Evolutionary conservation across 2,113 vertebrate species (phyloP), one percentile per base, ranked within the genome.

Genomic region (Rhinopomastus cyanomelas): DNA sequence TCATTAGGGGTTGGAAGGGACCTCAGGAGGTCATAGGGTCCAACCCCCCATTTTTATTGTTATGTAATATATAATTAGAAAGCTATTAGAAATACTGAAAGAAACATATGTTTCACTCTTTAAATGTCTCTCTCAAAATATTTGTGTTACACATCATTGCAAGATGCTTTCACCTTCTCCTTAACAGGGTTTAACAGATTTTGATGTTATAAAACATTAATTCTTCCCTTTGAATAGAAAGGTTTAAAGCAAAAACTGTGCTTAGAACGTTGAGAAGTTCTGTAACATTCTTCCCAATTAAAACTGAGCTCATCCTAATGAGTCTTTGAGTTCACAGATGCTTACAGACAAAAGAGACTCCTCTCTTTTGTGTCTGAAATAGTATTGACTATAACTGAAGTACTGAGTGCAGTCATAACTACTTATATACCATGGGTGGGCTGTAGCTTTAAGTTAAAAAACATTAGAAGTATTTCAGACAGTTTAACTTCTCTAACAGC

Each of bases 401-500:
- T n/a, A n/a, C n/a, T n/a, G n/a, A n/a, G n/a, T n/a, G n/a, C n/a
- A n/a, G n/a, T n/a, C n/a, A n/a, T n/a, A n/a, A n/a, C n/a, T n/a
- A n/a, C 9, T 3, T 2, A 0, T 49, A 42, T 21, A n/a, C 5
- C 21, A 78, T 64, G 3, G 4, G 4, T 59, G 2, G 2, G 23
- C 26, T 34, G 6, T 42, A 84, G 2, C 17, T 84, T 77, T 67
- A 84, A 26, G 2, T 4, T 25, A 53, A 32, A 76, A 26, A 2
- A 19, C 4, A 17, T 37, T 26, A 77, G 16, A 61, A 86, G 29
- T 81, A 61, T 19, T 88, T 65, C 27, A 19, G 9, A 17, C 22
- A 30, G 9, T 11, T 64, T 12, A 72, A 27, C 5, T 59, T 57
- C 27, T 15, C 37, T 59, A 19, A 18, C 4, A 72, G 14, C 16